A percentile compares a stretch with the other conserved stretches of the same genome.
These are phyloP conservation scores for Zosterops hypoxanthus DNA, from an alignment of 2,113 vertebrate species.

Conservation along the genomic window DNA sequence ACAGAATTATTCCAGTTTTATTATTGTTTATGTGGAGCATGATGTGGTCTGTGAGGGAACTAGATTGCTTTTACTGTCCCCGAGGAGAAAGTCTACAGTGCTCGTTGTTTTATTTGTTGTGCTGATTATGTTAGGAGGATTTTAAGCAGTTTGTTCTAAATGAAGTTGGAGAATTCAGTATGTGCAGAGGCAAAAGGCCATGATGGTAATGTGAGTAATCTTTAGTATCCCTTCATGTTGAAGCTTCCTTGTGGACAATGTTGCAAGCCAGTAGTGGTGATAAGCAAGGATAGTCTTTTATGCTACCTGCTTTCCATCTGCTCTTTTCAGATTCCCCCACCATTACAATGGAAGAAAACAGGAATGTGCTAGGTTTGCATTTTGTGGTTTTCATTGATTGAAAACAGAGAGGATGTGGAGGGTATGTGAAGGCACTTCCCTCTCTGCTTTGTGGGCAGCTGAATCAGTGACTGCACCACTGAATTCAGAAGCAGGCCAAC, in stretches of 20 bases:
- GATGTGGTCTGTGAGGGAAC: background rate
- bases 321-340: background rate
- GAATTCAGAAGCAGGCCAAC: background rate
- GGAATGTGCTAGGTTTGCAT: background rate
- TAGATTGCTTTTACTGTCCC: background rate
- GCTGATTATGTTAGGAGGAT: background rate
- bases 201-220: background rate
- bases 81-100: background rate
- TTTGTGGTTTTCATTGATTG: background rate
- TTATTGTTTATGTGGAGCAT: conserved; percentile 9
- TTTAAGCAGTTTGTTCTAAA: background rate
- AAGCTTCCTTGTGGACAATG: background rate
- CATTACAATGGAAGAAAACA: background rate
- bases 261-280: background rate
- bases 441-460: background rate
- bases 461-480: background rate
- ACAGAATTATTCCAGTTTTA: conserved; percentile 15
- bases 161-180: background rate
- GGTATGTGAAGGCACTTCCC: background rate
- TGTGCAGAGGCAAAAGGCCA: background rate
- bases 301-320: background rate
- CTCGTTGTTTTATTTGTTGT: background rate
- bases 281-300: background rate
- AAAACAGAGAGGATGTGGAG: background rate
- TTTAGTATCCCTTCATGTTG: background rate